Evolutionary conservation across 2,888 invertebrate species (phyloP).

Genomic region (Drosophila flavopinicola): DNA sequence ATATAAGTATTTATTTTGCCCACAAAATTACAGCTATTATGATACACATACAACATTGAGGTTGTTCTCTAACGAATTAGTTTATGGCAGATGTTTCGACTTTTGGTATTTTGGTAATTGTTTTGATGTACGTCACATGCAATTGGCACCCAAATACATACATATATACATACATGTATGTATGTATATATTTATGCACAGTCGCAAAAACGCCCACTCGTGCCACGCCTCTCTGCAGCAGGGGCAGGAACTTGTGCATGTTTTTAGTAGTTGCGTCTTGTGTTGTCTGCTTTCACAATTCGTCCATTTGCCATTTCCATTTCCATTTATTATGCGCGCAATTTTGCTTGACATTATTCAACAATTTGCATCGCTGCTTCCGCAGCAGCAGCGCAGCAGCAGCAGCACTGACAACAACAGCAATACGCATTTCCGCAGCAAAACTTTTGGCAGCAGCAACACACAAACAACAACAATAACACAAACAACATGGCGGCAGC

Average conservation of each 20-base stretch:
- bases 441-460: conserved; percentile 58
- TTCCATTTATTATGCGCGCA: conserved; percentile 59
- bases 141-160: conserved; percentile 1
- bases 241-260: too few species aligned
- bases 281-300: conserved; percentile 35
- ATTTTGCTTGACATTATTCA: conserved; percentile 74
- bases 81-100: too few species aligned
- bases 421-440: conserved; percentile 58
- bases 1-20: too few species aligned
- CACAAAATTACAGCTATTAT: too few species aligned
- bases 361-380: conserved; percentile 72
- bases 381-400: conserved; percentile 33
- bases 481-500: conserved; percentile 13
- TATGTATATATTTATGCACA: not conserved
- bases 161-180: not conserved
- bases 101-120: not conserved
- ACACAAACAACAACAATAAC: conserved; percentile 24
- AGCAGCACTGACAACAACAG: conserved; percentile 11
- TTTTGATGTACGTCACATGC: not conserved
- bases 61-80: too few species aligned
- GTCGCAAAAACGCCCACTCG: not conserved
- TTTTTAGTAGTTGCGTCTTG: conserved; percentile 12
- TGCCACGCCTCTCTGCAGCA: conserved; percentile 1
- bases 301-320: conserved; percentile 30
- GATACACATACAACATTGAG: too few species aligned